These are phyloP conservation scores for Tetramorium simillimum DNA, from an alignment of 1,140 invertebrate genomes.

Conservation along the genomic window DNA sequence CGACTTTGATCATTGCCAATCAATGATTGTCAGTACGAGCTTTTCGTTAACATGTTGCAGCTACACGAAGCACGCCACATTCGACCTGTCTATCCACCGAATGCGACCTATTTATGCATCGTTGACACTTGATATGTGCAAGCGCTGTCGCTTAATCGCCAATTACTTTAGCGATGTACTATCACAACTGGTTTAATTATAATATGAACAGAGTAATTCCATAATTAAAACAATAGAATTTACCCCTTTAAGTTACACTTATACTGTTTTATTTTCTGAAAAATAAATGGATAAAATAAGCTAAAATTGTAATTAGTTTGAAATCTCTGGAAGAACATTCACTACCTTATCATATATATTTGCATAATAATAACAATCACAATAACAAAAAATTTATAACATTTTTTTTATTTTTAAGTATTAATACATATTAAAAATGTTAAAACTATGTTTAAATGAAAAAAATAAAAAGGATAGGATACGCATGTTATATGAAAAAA, in stretches of 20 bases:
- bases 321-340: background rate
- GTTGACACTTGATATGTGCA: conserved; percentile 48
- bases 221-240: conserved; percentile 3
- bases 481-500: background rate
- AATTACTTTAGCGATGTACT: conserved; percentile 47
- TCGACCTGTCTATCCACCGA: conserved; percentile 49
- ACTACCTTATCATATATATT: background rate
- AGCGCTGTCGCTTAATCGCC: conserved; percentile 47
- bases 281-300: background rate
- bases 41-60: conserved; percentile 51
- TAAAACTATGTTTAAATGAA: background rate
- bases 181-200: conserved; percentile 3
- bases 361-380: background rate
- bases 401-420: background rate
- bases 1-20: conserved; percentile 49
- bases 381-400: background rate
- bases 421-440: background rate
- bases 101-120: conserved; percentile 56
- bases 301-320: background rate
- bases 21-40: conserved; percentile 46
- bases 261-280: background rate
- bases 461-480: background rate
- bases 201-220: background rate
- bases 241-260: background rate
- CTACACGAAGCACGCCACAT: conserved; percentile 34